phyloP scores from a whole-genome alignment of 2,113 vertebrate genomes.

The Leucopsar rothschildi region DNA sequence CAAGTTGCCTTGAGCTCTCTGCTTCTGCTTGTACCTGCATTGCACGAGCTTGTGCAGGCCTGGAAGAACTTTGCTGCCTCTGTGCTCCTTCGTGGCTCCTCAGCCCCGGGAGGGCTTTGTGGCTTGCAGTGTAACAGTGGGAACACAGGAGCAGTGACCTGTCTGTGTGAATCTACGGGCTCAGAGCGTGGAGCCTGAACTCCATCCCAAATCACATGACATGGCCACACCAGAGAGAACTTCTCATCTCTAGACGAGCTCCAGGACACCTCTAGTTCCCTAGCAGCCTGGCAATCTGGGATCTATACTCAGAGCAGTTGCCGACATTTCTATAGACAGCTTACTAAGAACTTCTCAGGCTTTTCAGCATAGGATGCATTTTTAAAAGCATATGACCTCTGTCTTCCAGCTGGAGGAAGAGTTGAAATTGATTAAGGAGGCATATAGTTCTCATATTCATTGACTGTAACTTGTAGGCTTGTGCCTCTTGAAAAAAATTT shows the following conservation, averaged over 20 bases:
- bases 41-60: fast-evolving
- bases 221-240: not conserved
- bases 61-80: not conserved
- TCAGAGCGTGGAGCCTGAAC: not conserved
- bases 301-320: not conserved
- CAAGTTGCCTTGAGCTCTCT: not conserved
- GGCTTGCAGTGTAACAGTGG: not conserved
- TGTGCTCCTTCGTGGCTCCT: fast-evolving
- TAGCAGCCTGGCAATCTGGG: not conserved
- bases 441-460: not conserved
- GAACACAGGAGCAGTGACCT: not conserved
- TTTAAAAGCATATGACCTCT: not conserved
- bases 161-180: not conserved
- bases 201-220: fast-evolving
- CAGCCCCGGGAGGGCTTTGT: not conserved
- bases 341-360: not conserved
- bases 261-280: not conserved
- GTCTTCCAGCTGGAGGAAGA: not conserved
- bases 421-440: not conserved
- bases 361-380: not conserved
- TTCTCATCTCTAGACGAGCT: not conserved
- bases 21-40: not conserved
- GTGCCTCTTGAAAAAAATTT: not conserved
- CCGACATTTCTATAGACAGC: not conserved
- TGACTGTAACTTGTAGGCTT: not conserved